Evolutionary conservation across 2,797 vertebrate species (phyloP).

Genomic region (Cuniculus paca): DNA sequence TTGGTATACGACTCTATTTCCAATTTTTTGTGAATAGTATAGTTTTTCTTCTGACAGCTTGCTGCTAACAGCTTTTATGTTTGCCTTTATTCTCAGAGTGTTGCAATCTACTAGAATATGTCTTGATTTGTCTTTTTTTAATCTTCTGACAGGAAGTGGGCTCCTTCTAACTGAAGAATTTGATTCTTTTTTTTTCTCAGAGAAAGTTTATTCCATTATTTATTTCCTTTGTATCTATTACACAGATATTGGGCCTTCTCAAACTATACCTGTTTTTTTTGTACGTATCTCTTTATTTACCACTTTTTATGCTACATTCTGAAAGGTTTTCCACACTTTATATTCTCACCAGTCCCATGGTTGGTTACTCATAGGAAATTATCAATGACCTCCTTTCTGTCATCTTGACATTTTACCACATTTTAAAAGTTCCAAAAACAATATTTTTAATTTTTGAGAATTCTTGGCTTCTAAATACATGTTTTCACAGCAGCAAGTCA

Average conservation of each 20-base stretch:
- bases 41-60: not conserved
- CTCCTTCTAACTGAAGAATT: slow-evolving; percentile 39
- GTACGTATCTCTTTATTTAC: not conserved
- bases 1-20: not conserved
- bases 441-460: slow-evolving; percentile 54
- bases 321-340: slow-evolving; percentile 53
- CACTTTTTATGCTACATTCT: slow-evolving; percentile 25
- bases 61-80: slow-evolving; percentile 14
- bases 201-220: slow-evolving; percentile 37
- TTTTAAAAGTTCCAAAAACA: not conserved
- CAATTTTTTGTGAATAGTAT: slow-evolving; percentile 42
- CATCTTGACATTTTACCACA: slow-evolving; percentile 43
- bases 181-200: not conserved
- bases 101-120: slow-evolving; percentile 41
- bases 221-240: slow-evolving; percentile 34
- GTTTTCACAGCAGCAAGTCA: not conserved
- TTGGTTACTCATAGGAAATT: slow-evolving; percentile 39
- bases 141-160: not conserved
- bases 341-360: too few species aligned
- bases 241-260: slow-evolving; percentile 31
- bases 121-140: slow-evolving; percentile 11
- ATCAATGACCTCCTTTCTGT: not conserved
- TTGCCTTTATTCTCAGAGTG: slow-evolving; percentile 27
- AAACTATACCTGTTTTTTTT: slow-evolving; percentile 23
- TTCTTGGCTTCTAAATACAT: not conserved